These are phyloP conservation scores for Tricholauxania praeusta DNA, from an alignment of 2,888 invertebrate species.

Conservation along the genomic window DNA sequence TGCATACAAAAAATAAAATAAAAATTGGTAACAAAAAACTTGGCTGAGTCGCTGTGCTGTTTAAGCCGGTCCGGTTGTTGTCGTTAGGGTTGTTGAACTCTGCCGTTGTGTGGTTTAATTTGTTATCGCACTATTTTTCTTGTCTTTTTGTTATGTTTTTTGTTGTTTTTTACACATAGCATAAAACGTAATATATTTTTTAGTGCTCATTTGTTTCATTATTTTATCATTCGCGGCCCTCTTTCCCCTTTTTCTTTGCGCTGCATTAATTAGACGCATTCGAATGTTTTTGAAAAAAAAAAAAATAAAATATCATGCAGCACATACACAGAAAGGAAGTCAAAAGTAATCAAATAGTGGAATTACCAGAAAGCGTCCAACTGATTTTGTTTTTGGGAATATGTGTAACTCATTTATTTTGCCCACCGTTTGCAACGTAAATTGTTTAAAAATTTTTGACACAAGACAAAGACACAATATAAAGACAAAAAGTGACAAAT, in stretches of 20 bases:
- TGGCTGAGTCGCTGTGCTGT: neutral
- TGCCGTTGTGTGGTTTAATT: neutral
- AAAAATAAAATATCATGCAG: too few species aligned
- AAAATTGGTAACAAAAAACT: neutral
- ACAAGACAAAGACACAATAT: neutral
- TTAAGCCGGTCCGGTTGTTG: neutral
- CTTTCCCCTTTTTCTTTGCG: neutral
- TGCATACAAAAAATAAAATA: slow-evolving; percentile 4
- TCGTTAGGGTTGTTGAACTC: slow-evolving; percentile 14
- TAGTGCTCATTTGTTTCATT: neutral
- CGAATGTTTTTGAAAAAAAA: too few species aligned
- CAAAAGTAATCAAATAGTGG: neutral
- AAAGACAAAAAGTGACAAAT: too few species aligned
- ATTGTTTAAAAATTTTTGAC: neutral
- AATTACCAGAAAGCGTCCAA: neutral
- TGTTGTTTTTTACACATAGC: neutral
- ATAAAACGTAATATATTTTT: neutral
- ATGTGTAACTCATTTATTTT: neutral
- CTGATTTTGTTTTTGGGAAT: too few species aligned
- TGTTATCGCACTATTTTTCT: neutral
- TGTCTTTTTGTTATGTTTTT: neutral
- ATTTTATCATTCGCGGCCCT: too few species aligned
- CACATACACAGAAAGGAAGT: too few species aligned
- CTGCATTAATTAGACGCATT: neutral
- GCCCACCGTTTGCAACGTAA: neutral